Percentiles rank a stretch among this genome's conserved stretches.
Evolutionary conservation across 2,113 vertebrate species (phyloP).

Genomic region (mouse (Mus musculus)): DNA sequence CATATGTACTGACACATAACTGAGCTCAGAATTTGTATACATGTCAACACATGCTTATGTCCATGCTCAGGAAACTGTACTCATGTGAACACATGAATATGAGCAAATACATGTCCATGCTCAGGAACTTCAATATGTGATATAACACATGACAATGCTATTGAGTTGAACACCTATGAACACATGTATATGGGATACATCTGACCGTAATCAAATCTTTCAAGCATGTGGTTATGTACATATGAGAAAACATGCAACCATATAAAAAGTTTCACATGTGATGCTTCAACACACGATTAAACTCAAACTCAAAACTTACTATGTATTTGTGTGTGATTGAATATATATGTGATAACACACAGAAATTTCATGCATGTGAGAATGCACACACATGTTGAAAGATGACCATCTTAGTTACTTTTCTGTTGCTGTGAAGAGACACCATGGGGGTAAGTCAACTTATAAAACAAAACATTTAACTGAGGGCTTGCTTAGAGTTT

Average conservation of each 20-base stretch:
- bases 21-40: neutral
- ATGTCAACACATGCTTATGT: neutral
- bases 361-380: neutral
- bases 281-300: neutral
- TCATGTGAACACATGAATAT: neutral
- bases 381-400: neutral
- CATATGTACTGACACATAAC: neutral
- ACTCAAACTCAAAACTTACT: neutral
- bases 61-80: neutral
- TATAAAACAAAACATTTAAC: neutral
- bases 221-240: neutral
- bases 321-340: neutral
- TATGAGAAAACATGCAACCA: neutral
- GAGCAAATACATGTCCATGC: neutral
- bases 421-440: neutral
- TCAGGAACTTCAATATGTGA: neutral
- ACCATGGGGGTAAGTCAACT: neutral
- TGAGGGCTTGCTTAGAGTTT: no score
- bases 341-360: neutral
- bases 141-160: neutral
- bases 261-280: neutral
- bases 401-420: neutral
- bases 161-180: neutral
- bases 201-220: neutral
- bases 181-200: neutral